Conservation (phyloP, 2,113 vertebrate genomes). For the Tyrannus savana region DNA sequence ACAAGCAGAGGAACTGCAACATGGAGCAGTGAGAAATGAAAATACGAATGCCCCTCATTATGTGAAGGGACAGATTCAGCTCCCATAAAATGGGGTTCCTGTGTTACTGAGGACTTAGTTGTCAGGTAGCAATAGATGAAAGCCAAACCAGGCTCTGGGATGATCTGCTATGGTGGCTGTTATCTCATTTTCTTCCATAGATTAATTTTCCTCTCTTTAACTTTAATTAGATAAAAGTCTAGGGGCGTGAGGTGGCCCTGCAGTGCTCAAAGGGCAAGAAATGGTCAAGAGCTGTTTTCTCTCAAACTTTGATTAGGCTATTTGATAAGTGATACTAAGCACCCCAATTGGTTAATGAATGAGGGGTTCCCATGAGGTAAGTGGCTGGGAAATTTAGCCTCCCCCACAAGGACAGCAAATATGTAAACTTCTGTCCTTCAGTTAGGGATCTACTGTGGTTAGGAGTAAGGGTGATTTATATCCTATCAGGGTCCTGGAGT, state of each 20-base stretch:
- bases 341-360: conserved; percentile 81
- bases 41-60: background rate
- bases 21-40: background rate
- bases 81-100: background rate
- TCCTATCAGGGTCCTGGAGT: conserved; percentile 76
- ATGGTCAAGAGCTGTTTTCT: conserved; percentile 88
- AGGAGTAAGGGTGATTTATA: conserved; percentile 79
- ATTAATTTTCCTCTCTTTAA: conserved; percentile 90
- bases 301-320: conserved; percentile 86
- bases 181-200: conserved; percentile 80
- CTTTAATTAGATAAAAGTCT: conserved; percentile 92
- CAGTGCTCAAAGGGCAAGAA: conserved; percentile 85
- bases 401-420: conserved; percentile 63
- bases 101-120: conserved; percentile 51
- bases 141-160: conserved; percentile 58
- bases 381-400: conserved; percentile 73
- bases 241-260: conserved; percentile 74
- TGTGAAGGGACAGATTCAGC: background rate
- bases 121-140: conserved; percentile 60
- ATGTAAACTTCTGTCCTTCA: conserved; percentile 58
- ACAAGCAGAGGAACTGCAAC: background rate
- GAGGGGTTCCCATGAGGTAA: conserved; percentile 67
- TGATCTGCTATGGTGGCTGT: conserved; percentile 70
- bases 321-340: conserved; percentile 88
- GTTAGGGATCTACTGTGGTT: conserved; percentile 46